Evolutionary conservation across 2,888 invertebrate genomes (phyloP).

Genomic region (Timema podura): DNA sequence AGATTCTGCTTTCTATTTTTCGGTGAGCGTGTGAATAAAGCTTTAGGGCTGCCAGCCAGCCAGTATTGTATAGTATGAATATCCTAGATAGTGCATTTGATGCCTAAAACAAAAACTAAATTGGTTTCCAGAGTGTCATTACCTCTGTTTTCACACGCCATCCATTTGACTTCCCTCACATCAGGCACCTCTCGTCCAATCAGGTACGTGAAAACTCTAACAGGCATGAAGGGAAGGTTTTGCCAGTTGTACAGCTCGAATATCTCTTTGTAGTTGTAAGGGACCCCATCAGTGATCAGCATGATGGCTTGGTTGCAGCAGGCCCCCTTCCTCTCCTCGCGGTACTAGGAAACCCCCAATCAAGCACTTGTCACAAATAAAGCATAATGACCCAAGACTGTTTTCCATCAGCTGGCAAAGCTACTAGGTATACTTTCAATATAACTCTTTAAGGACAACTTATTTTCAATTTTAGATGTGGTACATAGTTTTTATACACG

Average conservation of each 20-base stretch:
- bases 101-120: neutral
- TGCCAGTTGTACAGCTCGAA: slow-evolving; percentile 89
- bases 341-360: neutral
- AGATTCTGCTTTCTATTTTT: too few species aligned
- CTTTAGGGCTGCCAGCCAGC: too few species aligned
- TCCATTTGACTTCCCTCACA: slow-evolving; percentile 80
- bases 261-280: slow-evolving; percentile 87
- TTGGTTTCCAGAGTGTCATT: slow-evolving; percentile 26
- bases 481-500: too few species aligned
- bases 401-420: too few species aligned
- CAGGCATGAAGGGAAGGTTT: slow-evolving; percentile 69
- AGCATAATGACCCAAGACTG: neutral
- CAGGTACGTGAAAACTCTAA: slow-evolving; percentile 95
- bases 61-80: slow-evolving; percentile 14
- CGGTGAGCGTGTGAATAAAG: too few species aligned
- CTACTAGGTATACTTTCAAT: too few species aligned
- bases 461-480: too few species aligned
- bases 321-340: slow-evolving; percentile 57
- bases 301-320: slow-evolving; percentile 93
- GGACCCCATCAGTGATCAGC: slow-evolving; percentile 98
- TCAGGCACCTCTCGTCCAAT: slow-evolving; percentile 88
- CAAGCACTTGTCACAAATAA: too few species aligned
- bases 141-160: slow-evolving; percentile 96
- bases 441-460: too few species aligned
- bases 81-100: neutral